Evolutionary conservation across 2,113 vertebrate genomes (phyloP).

Genomic region (Hoplias malabaricus): DNA sequence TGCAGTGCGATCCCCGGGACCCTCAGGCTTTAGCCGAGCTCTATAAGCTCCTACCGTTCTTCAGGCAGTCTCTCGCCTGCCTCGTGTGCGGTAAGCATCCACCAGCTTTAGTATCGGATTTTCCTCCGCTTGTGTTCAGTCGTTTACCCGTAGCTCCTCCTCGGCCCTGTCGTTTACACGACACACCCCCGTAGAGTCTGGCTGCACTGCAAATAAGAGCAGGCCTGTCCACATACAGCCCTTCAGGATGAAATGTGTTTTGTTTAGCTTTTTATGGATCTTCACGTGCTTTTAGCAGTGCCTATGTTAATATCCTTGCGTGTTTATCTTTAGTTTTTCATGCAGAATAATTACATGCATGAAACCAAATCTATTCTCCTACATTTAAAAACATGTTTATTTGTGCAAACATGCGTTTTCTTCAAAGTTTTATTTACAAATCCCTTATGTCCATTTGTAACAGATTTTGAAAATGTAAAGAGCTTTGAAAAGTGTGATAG

Average conservation of each 20-base stretch:
- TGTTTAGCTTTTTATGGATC: too few relatives aligned
- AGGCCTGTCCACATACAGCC: not conserved
- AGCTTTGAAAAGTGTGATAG: not conserved
- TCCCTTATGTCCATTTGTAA: too few relatives aligned
- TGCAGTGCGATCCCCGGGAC: constrained; percentile 96
- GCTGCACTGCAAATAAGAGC: not conserved
- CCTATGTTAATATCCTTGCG: not conserved
- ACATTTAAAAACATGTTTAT: too few relatives aligned
- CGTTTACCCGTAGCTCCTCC: not conserved
- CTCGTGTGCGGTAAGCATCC: constrained; percentile 88
- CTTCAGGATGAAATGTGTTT: too few relatives aligned
- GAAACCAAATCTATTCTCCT: too few relatives aligned
- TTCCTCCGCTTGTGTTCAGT: not conserved
- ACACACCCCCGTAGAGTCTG: constrained; percentile 40
- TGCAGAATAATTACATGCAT: too few relatives aligned
- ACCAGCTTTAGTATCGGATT: not conserved
- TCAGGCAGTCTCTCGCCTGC: constrained; percentile 96
- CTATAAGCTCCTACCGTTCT: constrained; percentile 93
- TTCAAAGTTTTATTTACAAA: too few relatives aligned
- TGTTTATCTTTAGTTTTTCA: not conserved
- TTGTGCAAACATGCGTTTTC: not conserved
- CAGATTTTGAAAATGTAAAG: too few relatives aligned
- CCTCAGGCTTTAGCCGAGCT: constrained; percentile 92
- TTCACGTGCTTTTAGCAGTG: too few relatives aligned
- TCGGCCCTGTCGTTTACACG: constrained; percentile 7